These are phyloP conservation scores for Drosophila neocordata DNA, from an alignment of 1,140 invertebrate species.

Conservation along the genomic window DNA sequence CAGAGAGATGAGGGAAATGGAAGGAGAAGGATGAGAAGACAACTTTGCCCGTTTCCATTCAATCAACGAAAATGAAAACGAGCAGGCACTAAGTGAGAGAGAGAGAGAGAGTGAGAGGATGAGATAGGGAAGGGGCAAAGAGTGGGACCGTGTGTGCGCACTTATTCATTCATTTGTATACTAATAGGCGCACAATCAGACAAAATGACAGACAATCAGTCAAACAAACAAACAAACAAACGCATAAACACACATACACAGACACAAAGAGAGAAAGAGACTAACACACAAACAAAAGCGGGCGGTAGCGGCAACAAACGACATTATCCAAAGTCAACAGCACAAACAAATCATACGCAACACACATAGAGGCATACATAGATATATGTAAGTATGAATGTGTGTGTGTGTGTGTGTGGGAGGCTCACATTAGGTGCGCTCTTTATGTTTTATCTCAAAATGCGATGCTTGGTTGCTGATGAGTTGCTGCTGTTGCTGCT, in stretches of 20 bases:
- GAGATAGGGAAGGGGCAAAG: not conserved
- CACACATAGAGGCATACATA: constrained; percentile 13
- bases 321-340: constrained; percentile 79
- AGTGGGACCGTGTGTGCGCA: constrained; percentile 45
- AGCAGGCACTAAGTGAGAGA: constrained; percentile 24
- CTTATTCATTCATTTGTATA: constrained; percentile 79
- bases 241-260: constrained; percentile 28
- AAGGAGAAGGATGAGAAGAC: not conserved
- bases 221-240: constrained; percentile 18
- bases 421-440: constrained; percentile 63
- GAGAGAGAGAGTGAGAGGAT: not conserved
- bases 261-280: constrained; percentile 14
- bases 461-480: constrained; percentile 76
- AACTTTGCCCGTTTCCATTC: constrained; percentile 47
- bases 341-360: constrained; percentile 54
- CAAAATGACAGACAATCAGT: constrained; percentile 70
- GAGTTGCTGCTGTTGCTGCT: constrained; percentile 39
- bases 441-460: constrained; percentile 78
- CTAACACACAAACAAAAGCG: constrained; percentile 36
- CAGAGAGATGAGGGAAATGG: not conserved
- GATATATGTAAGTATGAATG: constrained; percentile 3
- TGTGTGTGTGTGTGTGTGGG: not conserved
- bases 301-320: constrained; percentile 57
- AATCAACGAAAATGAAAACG: constrained; percentile 77
- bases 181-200: constrained; percentile 79